phyloP scores from a whole-genome alignment of 1,140 invertebrate genomes.

The Planococcus citri region DNA sequence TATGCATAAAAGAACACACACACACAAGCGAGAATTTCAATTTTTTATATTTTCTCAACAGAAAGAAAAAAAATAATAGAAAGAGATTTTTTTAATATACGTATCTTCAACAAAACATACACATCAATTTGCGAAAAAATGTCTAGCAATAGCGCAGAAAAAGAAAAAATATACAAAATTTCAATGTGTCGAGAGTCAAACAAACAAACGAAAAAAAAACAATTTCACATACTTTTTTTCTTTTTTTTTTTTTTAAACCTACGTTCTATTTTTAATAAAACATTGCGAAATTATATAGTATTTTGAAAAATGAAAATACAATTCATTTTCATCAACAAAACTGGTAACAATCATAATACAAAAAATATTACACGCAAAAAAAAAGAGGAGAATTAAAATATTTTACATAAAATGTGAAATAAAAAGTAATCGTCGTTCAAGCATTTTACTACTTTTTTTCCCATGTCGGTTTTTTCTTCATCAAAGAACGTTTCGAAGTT shows the following conservation, averaged over 20 bases:
- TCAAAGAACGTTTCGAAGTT: too few relatives aligned
- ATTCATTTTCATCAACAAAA: background rate
- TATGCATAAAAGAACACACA: background rate
- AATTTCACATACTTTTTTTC: too few relatives aligned
- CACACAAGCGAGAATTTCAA: background rate
- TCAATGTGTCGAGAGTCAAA: too few relatives aligned
- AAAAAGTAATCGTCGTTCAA: background rate
- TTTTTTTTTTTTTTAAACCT: background rate
- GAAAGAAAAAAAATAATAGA: background rate
- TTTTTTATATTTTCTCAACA: background rate
- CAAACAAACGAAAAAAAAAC: background rate
- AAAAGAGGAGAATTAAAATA: slow-evolving; percentile 2
- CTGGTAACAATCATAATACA: slow-evolving; percentile 7
- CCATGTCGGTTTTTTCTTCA: too few relatives aligned
- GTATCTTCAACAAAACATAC: background rate
- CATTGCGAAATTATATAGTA: background rate
- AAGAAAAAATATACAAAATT: too few relatives aligned
- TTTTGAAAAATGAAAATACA: background rate
- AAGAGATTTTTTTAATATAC: too few relatives aligned
- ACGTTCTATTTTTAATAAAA: background rate
- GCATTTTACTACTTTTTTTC: background rate
- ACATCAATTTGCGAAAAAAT: background rate
- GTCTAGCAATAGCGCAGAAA: background rate
- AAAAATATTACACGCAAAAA: background rate
- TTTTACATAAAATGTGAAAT: background rate